Percentiles rank a stretch among this genome's conserved stretches.
These are phyloP conservation scores for Triops cancriformis DNA, from an alignment of 1,140 invertebrate species.

Conservation along the genomic window DNA sequence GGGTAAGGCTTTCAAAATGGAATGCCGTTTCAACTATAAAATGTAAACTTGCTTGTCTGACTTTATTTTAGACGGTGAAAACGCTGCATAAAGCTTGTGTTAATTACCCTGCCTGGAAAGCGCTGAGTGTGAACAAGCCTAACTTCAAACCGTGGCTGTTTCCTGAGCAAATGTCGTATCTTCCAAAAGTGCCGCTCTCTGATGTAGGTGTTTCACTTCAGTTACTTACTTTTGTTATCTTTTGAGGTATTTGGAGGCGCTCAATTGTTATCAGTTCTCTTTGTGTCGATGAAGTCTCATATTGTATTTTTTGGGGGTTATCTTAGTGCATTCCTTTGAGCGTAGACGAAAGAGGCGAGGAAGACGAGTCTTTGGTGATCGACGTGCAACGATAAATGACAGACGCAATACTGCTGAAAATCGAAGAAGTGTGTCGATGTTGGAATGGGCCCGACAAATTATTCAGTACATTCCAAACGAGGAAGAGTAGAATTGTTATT, in stretches of 20 bases:
- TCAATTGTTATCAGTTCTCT: no score
- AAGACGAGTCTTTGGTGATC: not conserved
- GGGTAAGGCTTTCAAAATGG: slow-evolving; percentile 39
- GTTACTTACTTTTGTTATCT: not conserved
- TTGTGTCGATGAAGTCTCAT: no score
- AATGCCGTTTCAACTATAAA: not conserved
- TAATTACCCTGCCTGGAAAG: slow-evolving; percentile 70
- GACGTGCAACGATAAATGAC: not conserved
- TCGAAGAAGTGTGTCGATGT: not conserved
- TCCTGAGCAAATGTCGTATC: slow-evolving; percentile 61
- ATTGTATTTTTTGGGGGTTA: not conserved
- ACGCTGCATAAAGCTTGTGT: slow-evolving; percentile 70
- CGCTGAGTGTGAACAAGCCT: slow-evolving; percentile 53
- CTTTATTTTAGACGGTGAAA: slow-evolving; percentile 50
- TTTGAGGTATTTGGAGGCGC: no score
- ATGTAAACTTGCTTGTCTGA: slow-evolving; percentile 23
- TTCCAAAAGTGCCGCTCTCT: slow-evolving; percentile 8
- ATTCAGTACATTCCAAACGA: not conserved
- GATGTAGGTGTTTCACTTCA: not conserved
- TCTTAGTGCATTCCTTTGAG: slow-evolving; percentile 4
- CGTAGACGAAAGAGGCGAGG: not conserved
- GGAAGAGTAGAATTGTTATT: no score
- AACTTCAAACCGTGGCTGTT: slow-evolving; percentile 74
- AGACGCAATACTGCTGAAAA: not conserved
- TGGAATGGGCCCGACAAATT: not conserved